These are phyloP conservation scores for Poeciliopsis gracilis DNA, from an alignment of 2,797 vertebrate species.

Conservation along the genomic window DNA sequence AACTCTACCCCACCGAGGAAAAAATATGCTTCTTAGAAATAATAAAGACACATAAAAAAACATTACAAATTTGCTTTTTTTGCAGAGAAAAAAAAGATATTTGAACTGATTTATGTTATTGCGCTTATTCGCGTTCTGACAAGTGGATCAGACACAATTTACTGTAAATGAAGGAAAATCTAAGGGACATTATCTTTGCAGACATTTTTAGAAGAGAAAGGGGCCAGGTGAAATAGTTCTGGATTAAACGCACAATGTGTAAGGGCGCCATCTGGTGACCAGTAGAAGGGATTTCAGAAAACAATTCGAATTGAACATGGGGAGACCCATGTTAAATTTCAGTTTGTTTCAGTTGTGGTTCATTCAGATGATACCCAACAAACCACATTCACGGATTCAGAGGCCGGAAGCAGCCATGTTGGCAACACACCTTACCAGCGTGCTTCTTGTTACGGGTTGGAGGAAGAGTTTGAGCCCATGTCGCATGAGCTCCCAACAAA, in stretches of 20 bases:
- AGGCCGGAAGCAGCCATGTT: neutral
- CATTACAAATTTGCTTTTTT: too few relatives aligned
- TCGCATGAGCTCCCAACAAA: neutral
- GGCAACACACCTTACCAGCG: neutral
- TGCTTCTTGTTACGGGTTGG: neutral
- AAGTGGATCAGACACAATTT: neutral
- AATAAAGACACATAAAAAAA: neutral
- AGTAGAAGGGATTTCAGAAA: neutral
- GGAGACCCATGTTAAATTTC: too few relatives aligned
- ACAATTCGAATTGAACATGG: neutral
- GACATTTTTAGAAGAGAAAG: neutral
- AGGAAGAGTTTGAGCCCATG: neutral
- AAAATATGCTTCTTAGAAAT: neutral
- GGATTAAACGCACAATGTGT: rapidly evolving
- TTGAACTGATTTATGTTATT: neutral
- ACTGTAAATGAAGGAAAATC: neutral
- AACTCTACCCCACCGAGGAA: neutral
- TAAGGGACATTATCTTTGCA: neutral
- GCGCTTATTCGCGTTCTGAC: neutral
- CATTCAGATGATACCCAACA: neutral
- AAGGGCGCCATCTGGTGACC: conserved; percentile 10
- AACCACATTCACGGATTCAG: neutral
- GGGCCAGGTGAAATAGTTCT: neutral
- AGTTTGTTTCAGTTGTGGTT: neutral
- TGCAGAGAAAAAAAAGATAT: neutral